Evolutionary conservation across 1,140 invertebrate species (phyloP).

Genomic region (Dinoponera quadriceps): DNA sequence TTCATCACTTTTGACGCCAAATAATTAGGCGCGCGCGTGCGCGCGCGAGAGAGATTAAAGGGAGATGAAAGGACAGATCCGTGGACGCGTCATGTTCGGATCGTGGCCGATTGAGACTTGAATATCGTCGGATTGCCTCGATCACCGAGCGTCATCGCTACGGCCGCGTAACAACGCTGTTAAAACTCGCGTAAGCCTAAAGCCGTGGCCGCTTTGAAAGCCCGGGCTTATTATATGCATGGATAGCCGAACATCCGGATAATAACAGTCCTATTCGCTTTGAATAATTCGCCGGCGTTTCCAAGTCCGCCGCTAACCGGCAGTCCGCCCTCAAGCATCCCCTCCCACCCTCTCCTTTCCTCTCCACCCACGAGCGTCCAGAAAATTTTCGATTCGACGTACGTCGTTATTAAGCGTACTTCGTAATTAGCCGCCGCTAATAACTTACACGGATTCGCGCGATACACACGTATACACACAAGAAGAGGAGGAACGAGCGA

Average conservation of each 20-base stretch:
- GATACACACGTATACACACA: background rate
- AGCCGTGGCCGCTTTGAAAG: slow-evolving; percentile 32
- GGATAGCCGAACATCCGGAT: slow-evolving; percentile 41
- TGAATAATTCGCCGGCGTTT: slow-evolving; percentile 46
- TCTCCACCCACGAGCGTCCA: background rate
- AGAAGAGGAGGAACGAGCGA: background rate
- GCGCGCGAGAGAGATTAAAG: background rate
- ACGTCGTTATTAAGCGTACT: slow-evolving; percentile 61
- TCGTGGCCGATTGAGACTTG: background rate
- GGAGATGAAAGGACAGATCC: slow-evolving; percentile 24
- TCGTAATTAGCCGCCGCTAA: slow-evolving; percentile 63
- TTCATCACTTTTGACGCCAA: background rate
- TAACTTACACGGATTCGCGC: slow-evolving; percentile 51
- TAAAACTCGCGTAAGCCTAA: slow-evolving; percentile 58
- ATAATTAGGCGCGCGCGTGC: background rate
- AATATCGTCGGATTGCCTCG: slow-evolving; percentile 1
- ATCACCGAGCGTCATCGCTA: slow-evolving; percentile 36
- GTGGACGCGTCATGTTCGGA: background rate
- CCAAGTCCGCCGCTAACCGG: slow-evolving; percentile 23
- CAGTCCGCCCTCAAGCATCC: slow-evolving; percentile 20
- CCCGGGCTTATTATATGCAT: slow-evolving; percentile 52
- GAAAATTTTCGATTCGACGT: slow-evolving; percentile 45
- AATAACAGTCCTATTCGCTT: slow-evolving; percentile 53
- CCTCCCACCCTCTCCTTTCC: background rate
- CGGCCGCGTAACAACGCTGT: slow-evolving; percentile 12